phyloP scores from a whole-genome alignment of 2,797 vertebrate species.

The Aphelocoma californica region DNA sequence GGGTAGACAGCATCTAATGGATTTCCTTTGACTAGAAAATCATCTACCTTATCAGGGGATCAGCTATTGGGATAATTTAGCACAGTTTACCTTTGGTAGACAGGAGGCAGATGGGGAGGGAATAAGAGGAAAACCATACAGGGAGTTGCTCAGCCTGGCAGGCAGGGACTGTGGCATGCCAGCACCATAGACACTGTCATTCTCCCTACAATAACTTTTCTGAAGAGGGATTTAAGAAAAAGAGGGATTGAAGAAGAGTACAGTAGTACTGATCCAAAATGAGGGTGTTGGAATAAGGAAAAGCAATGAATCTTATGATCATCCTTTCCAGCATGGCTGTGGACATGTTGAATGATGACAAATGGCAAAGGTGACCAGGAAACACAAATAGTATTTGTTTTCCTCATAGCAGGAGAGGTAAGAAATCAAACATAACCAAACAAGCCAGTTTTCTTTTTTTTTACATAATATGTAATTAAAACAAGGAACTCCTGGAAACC shows the following conservation, averaged over 20 bases:
- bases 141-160: not conserved
- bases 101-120: not conserved
- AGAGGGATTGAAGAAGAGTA: not conserved
- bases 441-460: not conserved
- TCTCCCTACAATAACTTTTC: not conserved
- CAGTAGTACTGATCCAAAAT: not conserved
- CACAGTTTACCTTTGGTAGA: not conserved
- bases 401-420: not conserved
- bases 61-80: not conserved
- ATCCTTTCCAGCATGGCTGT: not conserved
- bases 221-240: not conserved
- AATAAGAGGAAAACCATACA: not conserved
- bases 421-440: not conserved
- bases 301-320: not conserved
- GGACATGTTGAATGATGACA: not conserved
- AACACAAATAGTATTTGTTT: not conserved
- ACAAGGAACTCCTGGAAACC: not conserved
- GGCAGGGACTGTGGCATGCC: not conserved
- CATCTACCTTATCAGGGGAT: not conserved
- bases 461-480: not conserved
- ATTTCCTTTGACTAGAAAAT: conserved; percentile 18
- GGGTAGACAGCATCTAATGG: not conserved
- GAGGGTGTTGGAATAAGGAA: not conserved
- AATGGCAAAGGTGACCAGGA: not conserved
- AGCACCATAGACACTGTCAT: not conserved